These are phyloP conservation scores for Bambusicola thoracicus DNA, from an alignment of 2,113 vertebrate species.

Conservation along the genomic window DNA sequence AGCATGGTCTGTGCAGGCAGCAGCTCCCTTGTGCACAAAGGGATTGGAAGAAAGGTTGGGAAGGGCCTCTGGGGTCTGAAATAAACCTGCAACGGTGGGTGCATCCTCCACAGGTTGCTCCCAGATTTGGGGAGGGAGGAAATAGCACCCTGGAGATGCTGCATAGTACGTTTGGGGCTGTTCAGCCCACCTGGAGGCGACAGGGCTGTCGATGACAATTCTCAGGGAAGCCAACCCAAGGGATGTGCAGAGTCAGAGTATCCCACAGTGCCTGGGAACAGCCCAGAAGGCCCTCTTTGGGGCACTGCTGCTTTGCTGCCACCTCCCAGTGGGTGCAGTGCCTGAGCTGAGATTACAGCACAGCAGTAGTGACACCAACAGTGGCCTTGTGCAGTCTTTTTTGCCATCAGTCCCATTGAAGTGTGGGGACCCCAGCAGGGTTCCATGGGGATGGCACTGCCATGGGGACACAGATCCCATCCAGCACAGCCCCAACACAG, in stretches of 20 bases:
- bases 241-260: too few relatives aligned
- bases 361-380: fast-evolving
- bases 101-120: background rate
- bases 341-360: too few relatives aligned
- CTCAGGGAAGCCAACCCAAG: background rate
- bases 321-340: too few relatives aligned
- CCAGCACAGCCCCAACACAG: fast-evolving
- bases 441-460: background rate
- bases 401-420: fast-evolving
- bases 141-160: background rate
- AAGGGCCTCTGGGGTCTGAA: background rate
- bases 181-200: background rate
- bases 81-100: background rate
- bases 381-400: fast-evolving
- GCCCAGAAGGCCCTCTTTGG: fast-evolving
- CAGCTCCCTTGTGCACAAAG: fast-evolving
- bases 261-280: fast-evolving
- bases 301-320: background rate
- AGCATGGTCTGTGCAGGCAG: background rate
- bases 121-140: fast-evolving
- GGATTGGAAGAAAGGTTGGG: background rate
- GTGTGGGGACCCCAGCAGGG: fast-evolving
- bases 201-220: fast-evolving
- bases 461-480: fast-evolving
- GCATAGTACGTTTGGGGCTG: background rate